Conservation (phyloP, 2,113 vertebrate species). For the Corapipo altera region DNA sequence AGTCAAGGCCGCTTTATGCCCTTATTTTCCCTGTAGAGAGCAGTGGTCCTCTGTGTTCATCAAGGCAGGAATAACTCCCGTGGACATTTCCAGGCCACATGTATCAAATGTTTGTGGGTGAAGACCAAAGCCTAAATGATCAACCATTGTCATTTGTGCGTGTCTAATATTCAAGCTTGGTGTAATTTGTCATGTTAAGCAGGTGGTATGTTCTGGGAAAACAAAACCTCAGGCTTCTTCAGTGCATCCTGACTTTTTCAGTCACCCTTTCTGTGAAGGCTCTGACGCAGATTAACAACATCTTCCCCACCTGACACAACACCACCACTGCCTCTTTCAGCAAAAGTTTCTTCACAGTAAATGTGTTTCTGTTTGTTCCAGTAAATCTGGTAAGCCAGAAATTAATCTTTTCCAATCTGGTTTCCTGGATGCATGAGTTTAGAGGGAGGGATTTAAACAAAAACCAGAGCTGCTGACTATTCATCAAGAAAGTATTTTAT, state of each 20-base stretch:
- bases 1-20: background rate
- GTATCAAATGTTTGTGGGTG: background rate
- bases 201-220: background rate
- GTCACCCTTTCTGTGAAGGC: background rate
- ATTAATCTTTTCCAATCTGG: background rate
- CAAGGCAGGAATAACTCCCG: background rate
- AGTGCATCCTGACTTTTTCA: background rate
- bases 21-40: background rate
- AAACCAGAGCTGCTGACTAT: conserved; percentile 61
- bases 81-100: background rate
- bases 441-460: conserved; percentile 69
- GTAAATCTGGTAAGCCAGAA: conserved; percentile 12
- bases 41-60: background rate
- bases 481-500: conserved; percentile 63
- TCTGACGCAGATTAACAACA: background rate
- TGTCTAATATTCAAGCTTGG: background rate
- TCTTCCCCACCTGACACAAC: background rate
- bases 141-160: background rate
- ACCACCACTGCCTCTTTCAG: background rate
- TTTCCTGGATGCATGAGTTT: conserved; percentile 26
- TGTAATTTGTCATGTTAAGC: background rate
- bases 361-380: background rate
- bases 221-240: background rate
- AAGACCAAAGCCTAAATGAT: background rate
- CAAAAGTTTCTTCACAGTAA: background rate